These are phyloP conservation scores for Murina feae DNA, from an alignment of 2,113 vertebrate genomes.

Conservation along the genomic window DNA sequence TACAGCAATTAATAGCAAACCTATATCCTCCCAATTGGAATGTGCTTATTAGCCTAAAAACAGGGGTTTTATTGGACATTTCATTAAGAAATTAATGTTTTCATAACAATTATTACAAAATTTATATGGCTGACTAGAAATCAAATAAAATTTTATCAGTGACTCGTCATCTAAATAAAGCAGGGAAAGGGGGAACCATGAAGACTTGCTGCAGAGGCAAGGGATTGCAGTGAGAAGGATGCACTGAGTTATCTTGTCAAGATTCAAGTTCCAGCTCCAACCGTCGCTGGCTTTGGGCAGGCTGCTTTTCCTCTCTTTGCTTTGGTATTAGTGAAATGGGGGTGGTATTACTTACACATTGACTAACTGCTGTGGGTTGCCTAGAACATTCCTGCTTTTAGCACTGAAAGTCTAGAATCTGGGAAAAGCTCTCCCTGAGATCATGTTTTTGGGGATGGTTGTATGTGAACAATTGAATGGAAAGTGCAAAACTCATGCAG, in stretches of 20 bases:
- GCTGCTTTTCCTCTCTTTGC: not conserved
- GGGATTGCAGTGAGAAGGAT: not conserved
- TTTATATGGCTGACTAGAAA: not conserved
- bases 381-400: not conserved
- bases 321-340: not conserved
- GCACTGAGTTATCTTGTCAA: not conserved
- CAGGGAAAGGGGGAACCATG: too few species aligned
- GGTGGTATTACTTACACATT: not conserved
- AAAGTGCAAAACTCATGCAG: not conserved
- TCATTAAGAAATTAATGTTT: constrained; percentile 50
- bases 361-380: not conserved
- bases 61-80: not conserved
- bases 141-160: not conserved
- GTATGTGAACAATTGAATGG: not conserved
- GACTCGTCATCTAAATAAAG: not conserved
- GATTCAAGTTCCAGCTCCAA: not conserved
- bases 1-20: constrained; percentile 16
- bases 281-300: not conserved
- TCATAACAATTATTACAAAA: not conserved
- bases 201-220: not conserved
- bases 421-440: not conserved
- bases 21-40: not conserved
- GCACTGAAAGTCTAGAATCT: not conserved
- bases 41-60: constrained; percentile 35
- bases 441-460: not conserved